A percentile compares a stretch with the other conserved stretches of the same genome.
phyloP scores from a whole-genome alignment of 2,888 invertebrate genomes.

The Macrosiphum euphorbiae region DNA sequence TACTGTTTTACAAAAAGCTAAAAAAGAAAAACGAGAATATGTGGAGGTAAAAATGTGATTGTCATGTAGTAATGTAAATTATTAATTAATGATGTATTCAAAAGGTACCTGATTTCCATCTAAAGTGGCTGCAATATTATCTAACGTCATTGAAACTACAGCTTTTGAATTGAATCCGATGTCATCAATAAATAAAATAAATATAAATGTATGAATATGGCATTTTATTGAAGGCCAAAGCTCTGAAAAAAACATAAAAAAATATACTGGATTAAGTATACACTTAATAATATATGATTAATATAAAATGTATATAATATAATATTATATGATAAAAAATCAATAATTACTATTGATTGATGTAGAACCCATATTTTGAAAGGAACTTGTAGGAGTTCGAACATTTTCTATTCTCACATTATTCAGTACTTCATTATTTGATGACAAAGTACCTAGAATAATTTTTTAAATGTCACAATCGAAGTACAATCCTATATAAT shows the following conservation, averaged over 20 bases:
- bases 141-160: constrained; percentile 51
- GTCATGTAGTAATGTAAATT: background rate
- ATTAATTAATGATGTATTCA: background rate
- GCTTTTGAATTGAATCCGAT: constrained; percentile 58
- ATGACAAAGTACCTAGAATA: constrained; percentile 35
- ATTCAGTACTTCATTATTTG: constrained; percentile 47
- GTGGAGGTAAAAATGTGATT: background rate
- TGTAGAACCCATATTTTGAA: constrained; percentile 16
- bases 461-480: background rate
- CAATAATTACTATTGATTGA: constrained; percentile 43
- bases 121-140: constrained; percentile 57
- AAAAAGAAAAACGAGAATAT: background rate
- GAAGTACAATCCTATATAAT: background rate
- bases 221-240: constrained; percentile 62
- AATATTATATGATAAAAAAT: background rate
- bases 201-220: constrained; percentile 58
- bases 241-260: constrained; percentile 36
- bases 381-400: constrained; percentile 7
- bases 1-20: background rate
- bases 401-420: constrained; percentile 22
- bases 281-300: background rate
- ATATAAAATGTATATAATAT: constrained; percentile 3
- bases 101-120: constrained; percentile 32
- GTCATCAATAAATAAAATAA: constrained; percentile 59
- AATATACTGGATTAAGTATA: background rate